These are phyloP conservation scores for Penaeus monodon DNA, from an alignment of 2,888 invertebrate genomes.

Conservation along the genomic window DNA sequence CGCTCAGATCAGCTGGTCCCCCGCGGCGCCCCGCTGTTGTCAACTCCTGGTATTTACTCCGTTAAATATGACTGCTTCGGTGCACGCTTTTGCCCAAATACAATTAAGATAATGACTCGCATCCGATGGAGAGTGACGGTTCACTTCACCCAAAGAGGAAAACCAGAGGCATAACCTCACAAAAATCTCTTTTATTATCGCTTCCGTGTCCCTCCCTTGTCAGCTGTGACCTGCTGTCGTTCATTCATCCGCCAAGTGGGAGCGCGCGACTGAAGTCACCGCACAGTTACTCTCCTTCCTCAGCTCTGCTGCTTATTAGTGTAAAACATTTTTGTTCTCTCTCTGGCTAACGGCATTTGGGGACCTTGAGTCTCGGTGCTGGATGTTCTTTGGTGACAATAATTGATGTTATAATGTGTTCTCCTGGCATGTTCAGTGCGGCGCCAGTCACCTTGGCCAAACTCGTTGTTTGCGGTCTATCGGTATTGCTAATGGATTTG, in stretches of 20 bases:
- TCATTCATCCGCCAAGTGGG: conserved; percentile 8
- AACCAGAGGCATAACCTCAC: too few species aligned
- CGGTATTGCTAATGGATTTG: too few species aligned
- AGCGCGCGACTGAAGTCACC: too few species aligned
- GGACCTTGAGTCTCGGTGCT: too few species aligned
- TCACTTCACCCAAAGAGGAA: too few species aligned
- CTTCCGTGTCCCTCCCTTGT: conserved; percentile 18
- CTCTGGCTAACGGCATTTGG: conserved; percentile 3
- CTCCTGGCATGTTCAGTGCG: too few species aligned
- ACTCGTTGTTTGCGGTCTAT: too few species aligned
- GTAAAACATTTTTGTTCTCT: not conserved
- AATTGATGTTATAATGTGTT: too few species aligned
- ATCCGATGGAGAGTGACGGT: too few species aligned
- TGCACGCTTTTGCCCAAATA: not conserved
- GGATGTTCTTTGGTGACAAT: too few species aligned
- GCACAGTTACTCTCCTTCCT: too few species aligned
- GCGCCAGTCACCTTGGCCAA: too few species aligned
- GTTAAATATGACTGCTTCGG: not conserved
- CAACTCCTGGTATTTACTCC: conserved; percentile 16
- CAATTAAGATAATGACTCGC: not conserved
- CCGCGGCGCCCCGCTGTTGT: conserved; percentile 8
- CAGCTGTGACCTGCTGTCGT: conserved; percentile 15
- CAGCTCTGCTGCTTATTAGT: not conserved
- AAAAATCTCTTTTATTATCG: conserved; percentile 9
- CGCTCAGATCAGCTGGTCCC: conserved; percentile 32